Evolutionary conservation across 2,797 vertebrate genomes (phyloP), one percentile per base, ranked within the genome.

Genomic region (Rhinophrynus dorsalis): DNA sequence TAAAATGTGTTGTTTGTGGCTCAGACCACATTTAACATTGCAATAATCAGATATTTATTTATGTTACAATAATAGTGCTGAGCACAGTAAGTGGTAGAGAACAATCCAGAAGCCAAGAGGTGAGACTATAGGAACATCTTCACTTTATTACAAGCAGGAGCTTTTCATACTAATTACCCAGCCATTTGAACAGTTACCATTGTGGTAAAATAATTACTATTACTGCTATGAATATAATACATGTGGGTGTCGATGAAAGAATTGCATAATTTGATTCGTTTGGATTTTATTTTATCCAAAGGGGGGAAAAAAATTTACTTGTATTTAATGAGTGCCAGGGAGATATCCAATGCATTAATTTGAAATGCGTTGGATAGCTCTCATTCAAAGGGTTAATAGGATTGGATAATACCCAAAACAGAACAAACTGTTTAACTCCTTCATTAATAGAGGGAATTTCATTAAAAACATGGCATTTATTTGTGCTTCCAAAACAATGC

Each of bases 21-120:
- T 45, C 40, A 26, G 37, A 55, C 30, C 59, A 38, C 60, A 47
- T 55, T 35, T 56, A 63, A 29, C 18, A 29, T 38, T 33, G 37
- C 48, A 45, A 70, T 56, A 63, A 69, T 48, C 40, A 45, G 40
- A 70, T 56, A 63, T 48, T 61, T 69, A 54, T 45, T 45, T 69
- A 11, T n/a, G n/a, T 62, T 62, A 54, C 11, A 62, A 60, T 55
- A 52, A 61, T 56, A 29, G 30, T 56, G 27, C 40, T 18, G 17
- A 54, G 37, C 57, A 27, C 57, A 44, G 67, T 29, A 29, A 60
- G 56, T 30, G 38, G 13, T n/a, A 15, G 47, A 70, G 58, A 63
- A 63, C 21, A 47, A 37, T 56, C 59, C 45, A 29, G 33, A 63
- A 48, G 59, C 44, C 58, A 70, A 52, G n/a, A 62, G 67, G 38